Percentiles rank a stretch among this genome's conserved stretches.
Evolutionary conservation across 2,888 invertebrate genomes (phyloP).

Genomic region (Lithophane semibrunnea): DNA sequence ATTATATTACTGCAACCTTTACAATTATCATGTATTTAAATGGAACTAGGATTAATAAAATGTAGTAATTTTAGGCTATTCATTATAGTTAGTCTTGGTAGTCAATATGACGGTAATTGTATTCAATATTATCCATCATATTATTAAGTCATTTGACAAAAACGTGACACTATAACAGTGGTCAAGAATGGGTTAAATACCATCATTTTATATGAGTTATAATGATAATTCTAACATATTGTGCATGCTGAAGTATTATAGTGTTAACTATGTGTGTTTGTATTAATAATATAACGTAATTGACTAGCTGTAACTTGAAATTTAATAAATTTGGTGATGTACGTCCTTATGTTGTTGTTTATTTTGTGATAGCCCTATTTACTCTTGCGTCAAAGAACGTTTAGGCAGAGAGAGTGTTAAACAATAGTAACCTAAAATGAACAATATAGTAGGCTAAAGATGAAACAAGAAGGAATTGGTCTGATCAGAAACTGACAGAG

Average conservation of each 20-base stretch:
- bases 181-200: not conserved
- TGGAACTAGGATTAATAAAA: not conserved
- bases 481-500: not conserved
- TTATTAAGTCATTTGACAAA: not conserved
- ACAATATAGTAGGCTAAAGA: too few relatives aligned
- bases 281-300: not conserved
- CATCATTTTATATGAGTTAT: not conserved
- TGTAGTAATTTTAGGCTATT: not conserved
- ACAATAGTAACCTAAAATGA: not conserved
- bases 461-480: too few relatives aligned
- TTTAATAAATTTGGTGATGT: conserved; percentile 9
- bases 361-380: conserved; percentile 5
- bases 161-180: not conserved
- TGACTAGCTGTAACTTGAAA: not conserved
- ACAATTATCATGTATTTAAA: not conserved
- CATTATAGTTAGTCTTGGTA: not conserved
- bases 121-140: conserved; percentile 6
- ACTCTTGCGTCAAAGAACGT: not conserved
- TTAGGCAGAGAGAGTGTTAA: not conserved
- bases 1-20: not conserved
- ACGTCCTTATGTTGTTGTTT: conserved; percentile 2
- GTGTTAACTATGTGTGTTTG: not conserved
- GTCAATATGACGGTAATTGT: not conserved
- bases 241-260: not conserved
- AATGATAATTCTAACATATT: not conserved